Conservation (phyloP, 1,140 invertebrate species). For the Aricia agestis region DNA sequence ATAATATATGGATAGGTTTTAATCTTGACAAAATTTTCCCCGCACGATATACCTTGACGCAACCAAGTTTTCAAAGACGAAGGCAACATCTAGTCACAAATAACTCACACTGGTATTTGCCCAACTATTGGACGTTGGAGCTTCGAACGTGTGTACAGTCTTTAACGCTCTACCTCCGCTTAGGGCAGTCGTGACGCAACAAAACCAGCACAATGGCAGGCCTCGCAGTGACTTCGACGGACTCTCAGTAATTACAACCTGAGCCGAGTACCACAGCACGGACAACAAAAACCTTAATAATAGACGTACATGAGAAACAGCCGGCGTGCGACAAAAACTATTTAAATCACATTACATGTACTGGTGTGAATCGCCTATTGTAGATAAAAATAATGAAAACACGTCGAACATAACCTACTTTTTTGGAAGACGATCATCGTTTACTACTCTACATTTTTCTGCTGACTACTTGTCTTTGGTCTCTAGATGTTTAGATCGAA, state of each 20-base stretch:
- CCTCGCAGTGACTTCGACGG: slow-evolving; percentile 47
- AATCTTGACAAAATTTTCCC: too few relatives aligned
- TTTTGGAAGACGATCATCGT: too few relatives aligned
- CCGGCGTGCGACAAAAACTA: slow-evolving; percentile 30
- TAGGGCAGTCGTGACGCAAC: slow-evolving; percentile 50
- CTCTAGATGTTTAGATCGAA: too few relatives aligned
- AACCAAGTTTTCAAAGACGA: too few relatives aligned
- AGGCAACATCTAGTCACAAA: too few relatives aligned
- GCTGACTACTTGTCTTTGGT: too few relatives aligned
- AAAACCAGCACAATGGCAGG: slow-evolving; percentile 50
- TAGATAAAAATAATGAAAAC: neutral
- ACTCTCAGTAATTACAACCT: slow-evolving; percentile 53
- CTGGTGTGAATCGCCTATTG: neutral
- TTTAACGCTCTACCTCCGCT: slow-evolving; percentile 49
- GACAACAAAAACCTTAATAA: slow-evolving; percentile 53
- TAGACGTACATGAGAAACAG: slow-evolving; percentile 34
- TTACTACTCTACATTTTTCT: too few relatives aligned
- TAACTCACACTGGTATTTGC: neutral
- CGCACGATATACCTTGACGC: too few relatives aligned
- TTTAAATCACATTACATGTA: slow-evolving; percentile 7
- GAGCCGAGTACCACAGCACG: slow-evolving; percentile 40
- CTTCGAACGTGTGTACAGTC: slow-evolving; percentile 44
- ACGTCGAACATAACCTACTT: too few relatives aligned
- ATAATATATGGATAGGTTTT: too few relatives aligned
- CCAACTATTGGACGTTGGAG: neutral